phyloP scores from a whole-genome alignment of 2,888 invertebrate genomes.

The Zhuqinia jingwanae region DNA sequence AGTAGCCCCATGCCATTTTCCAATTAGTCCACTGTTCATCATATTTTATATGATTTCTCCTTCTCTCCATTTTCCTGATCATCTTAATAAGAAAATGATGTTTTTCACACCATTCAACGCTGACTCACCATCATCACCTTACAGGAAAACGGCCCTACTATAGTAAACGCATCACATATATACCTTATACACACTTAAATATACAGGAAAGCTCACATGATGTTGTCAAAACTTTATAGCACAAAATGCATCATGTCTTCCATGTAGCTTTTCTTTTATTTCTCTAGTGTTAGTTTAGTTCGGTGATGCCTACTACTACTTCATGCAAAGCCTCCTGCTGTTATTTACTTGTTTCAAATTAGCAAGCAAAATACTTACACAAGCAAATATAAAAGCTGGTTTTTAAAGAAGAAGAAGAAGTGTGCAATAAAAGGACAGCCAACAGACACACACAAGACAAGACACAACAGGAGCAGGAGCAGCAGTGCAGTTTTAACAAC shows the following conservation, averaged over 20 bases:
- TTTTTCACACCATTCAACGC: conserved; percentile 37
- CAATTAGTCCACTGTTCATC: conserved; percentile 16
- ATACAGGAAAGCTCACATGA: too few relatives aligned
- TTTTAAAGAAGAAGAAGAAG: too few relatives aligned
- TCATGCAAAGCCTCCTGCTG: conserved; percentile 31
- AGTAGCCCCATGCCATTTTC: conserved; percentile 35
- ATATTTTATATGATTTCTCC: too few relatives aligned
- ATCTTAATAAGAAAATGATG: conserved; percentile 11
- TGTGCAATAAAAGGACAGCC: background rate
- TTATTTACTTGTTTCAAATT: conserved; percentile 66
- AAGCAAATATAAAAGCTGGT: conserved; percentile 11
- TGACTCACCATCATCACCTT: too few relatives aligned
- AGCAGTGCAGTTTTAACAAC: background rate
- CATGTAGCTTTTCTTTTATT: conserved; percentile 23
- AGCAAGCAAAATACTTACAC: conserved; percentile 50
- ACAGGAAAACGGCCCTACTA: too few relatives aligned
- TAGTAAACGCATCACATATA: conserved; percentile 9
- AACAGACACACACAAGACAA: too few relatives aligned
- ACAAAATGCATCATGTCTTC: background rate
- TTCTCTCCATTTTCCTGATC: background rate
- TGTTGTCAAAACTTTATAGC: conserved; percentile 47
- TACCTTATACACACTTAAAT: too few relatives aligned
- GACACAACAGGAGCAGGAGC: conserved; percentile 10
- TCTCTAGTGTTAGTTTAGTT: background rate
- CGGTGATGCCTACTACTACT: background rate